Evolutionary conservation across 2,113 vertebrate genomes (phyloP).

Genomic region (Hemiprocne comata): DNA sequence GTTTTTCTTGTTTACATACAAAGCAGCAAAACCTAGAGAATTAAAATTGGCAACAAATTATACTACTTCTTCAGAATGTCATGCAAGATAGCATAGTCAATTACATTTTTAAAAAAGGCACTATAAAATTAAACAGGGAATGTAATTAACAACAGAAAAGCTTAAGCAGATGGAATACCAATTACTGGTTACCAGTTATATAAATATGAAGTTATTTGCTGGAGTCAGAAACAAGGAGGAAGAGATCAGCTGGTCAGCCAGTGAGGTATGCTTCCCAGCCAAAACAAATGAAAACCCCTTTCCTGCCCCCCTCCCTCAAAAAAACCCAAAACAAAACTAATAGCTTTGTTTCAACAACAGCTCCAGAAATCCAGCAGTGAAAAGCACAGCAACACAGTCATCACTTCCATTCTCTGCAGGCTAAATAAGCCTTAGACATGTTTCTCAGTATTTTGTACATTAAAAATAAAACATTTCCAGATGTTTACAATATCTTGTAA

Average conservation of each 20-base stretch:
- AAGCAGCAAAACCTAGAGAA: background rate
- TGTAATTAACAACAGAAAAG: background rate
- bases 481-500: background rate
- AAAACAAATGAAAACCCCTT: background rate
- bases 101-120: background rate
- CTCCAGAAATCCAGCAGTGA: background rate
- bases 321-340: background rate
- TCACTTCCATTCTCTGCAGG: background rate
- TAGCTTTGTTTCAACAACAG: background rate
- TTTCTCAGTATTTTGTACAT: background rate
- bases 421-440: background rate
- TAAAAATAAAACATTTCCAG: background rate
- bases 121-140: background rate
- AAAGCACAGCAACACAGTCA: background rate
- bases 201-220: background rate
- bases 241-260: background rate
- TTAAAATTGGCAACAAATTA: background rate
- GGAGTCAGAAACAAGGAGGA: background rate
- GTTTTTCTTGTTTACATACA: background rate
- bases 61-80: background rate
- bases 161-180: background rate
- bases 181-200: background rate
- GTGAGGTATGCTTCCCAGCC: background rate
- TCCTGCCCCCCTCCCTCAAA: fast-evolving
- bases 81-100: background rate